Conservation (phyloP, 2,797 vertebrate genomes). For the Clarias platycephalus region DNA sequence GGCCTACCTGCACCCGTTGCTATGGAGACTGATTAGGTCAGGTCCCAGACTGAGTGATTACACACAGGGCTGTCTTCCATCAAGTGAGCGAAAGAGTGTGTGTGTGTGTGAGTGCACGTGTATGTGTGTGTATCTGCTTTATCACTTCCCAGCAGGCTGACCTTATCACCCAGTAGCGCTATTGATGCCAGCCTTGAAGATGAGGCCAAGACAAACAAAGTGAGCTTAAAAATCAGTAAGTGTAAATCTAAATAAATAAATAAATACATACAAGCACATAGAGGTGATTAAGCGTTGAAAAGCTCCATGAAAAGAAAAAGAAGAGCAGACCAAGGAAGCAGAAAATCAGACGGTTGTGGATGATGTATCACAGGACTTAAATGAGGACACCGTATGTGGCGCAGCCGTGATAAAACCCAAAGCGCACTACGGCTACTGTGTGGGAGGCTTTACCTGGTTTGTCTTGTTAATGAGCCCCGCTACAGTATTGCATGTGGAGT, state of each 20-base stretch:
- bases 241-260: background rate
- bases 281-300: conserved; percentile 18
- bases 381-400: conserved; percentile 51
- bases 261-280: conserved; percentile 5
- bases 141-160: conserved; percentile 67
- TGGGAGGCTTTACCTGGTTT: conserved; percentile 29
- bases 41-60: conserved; percentile 61
- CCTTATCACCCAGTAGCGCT: conserved; percentile 60
- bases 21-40: conserved; percentile 66
- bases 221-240: conserved; percentile 24
- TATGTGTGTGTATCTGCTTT: conserved; percentile 54
- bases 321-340: background rate
- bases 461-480: conserved; percentile 38
- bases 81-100: conserved; percentile 21
- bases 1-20: conserved; percentile 60
- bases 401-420: conserved; percentile 26
- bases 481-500: conserved; percentile 17
- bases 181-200: conserved; percentile 58
- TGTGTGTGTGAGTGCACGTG: conserved; percentile 14
- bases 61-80: conserved; percentile 50
- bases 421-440: background rate
- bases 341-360: conserved; percentile 39
- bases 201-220: conserved; percentile 48
- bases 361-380: conserved; percentile 52
- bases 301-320: background rate